phyloP scores from a whole-genome alignment of 2,888 invertebrate species.

The Papilio demoleus region DNA sequence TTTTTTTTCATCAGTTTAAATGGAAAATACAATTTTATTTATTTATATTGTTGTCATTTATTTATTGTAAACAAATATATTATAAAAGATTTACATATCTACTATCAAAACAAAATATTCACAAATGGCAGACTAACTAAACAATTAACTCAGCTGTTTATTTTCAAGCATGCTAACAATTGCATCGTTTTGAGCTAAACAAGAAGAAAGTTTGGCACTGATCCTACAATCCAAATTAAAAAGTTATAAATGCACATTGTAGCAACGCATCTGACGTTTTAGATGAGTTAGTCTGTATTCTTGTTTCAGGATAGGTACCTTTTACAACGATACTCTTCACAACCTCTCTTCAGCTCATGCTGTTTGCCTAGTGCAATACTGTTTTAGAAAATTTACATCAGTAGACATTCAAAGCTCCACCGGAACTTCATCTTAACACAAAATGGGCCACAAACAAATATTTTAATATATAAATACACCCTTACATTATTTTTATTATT shows the following conservation, averaged over 20 bases:
- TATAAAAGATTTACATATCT: conserved; percentile 84
- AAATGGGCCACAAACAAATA: conserved; percentile 12
- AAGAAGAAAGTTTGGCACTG: conserved; percentile 83
- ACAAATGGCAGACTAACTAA: conserved; percentile 84
- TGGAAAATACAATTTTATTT: conserved; percentile 84
- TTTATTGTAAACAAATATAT: conserved; percentile 84
- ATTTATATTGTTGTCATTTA: conserved; percentile 84
- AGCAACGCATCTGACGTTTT: conserved; percentile 72
- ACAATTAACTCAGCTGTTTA: conserved; percentile 81
- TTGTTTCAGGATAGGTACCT: conserved; percentile 82
- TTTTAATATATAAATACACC: conserved; percentile 22
- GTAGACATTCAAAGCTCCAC: conserved; percentile 10
- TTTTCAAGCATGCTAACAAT: conserved; percentile 81
- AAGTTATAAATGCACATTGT: conserved; percentile 82
- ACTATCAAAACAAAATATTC: conserved; percentile 84
- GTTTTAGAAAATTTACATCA: conserved; percentile 52
- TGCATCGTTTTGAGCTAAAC: conserved; percentile 83
- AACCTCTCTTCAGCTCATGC: conserved; percentile 79
- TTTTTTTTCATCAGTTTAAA: conserved; percentile 83
- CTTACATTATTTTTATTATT: not conserved
- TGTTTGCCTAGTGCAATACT: conserved; percentile 74
- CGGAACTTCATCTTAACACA: conserved; percentile 17
- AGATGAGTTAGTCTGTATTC: conserved; percentile 79
- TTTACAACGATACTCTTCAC: conserved; percentile 81
- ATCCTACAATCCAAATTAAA: conserved; percentile 79